A percentile compares a stretch with the other conserved stretches of the same genome.
phyloP scores from a whole-genome alignment of 2,888 invertebrate species.

The Achlya flavicornis region DNA sequence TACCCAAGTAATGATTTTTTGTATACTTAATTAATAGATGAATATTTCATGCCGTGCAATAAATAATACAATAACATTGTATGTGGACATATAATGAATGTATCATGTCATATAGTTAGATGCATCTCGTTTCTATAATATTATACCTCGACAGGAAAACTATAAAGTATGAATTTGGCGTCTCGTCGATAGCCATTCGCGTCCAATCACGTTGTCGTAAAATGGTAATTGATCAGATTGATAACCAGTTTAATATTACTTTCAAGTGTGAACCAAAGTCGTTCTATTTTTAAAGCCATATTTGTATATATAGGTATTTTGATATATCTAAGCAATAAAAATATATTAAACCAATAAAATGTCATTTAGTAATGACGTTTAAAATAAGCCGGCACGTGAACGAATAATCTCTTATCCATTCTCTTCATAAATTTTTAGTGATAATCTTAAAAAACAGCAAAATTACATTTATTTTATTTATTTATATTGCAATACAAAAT shows the following conservation, averaged over 20 bases:
- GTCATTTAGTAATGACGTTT: too few species aligned
- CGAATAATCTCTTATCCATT: too few species aligned
- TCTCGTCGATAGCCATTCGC: constrained; percentile 49
- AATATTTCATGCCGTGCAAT: too few species aligned
- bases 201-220: constrained; percentile 54
- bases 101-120: neutral
- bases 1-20: too few species aligned
- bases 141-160: constrained; percentile 43
- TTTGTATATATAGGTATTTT: constrained; percentile 21
- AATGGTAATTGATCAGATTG: constrained; percentile 57
- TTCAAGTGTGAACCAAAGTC: constrained; percentile 63
- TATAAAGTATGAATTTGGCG: constrained; percentile 45
- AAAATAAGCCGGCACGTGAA: too few species aligned
- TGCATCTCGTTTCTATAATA: neutral
- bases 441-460: too few species aligned
- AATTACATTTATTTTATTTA: too few species aligned
- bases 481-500: too few species aligned
- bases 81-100: too few species aligned
- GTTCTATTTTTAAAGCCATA: constrained; percentile 46
- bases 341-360: constrained; percentile 7
- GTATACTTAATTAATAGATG: too few species aligned
- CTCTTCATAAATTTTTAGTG: too few species aligned
- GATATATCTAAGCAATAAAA: constrained; percentile 9
- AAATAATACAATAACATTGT: too few species aligned
- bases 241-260: constrained; percentile 60